Evolutionary conservation across 1,140 invertebrate genomes (phyloP).

Genomic region (Sitobion miscanthi): DNA sequence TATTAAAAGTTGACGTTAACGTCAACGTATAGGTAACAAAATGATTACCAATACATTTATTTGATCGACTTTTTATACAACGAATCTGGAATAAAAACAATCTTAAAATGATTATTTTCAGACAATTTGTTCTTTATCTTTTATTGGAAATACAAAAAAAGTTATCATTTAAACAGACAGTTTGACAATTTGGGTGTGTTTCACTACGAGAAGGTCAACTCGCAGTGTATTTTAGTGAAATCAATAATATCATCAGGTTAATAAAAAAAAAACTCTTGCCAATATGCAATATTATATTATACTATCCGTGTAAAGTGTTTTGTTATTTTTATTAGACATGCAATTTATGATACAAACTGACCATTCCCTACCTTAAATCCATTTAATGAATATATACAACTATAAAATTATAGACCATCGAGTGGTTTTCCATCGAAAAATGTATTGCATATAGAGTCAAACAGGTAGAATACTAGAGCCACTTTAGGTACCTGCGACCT

Average conservation of each 20-base stretch:
- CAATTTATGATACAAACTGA: background rate
- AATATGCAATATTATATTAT: background rate
- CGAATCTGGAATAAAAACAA: background rate
- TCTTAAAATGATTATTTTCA: background rate
- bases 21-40: background rate
- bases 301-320: background rate
- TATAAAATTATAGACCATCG: too few species aligned
- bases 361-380: background rate
- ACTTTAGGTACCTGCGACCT: too few species aligned
- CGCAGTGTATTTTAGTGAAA: background rate
- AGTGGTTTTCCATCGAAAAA: too few species aligned
- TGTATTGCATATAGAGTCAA: too few species aligned
- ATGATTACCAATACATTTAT: background rate
- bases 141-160: background rate
- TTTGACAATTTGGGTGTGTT: background rate
- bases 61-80: background rate
- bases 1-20: background rate
- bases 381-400: background rate
- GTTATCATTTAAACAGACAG: background rate
- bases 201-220: background rate
- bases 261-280: background rate
- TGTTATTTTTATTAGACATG: background rate
- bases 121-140: background rate
- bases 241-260: background rate
- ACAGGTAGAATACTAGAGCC: too few species aligned